A percentile compares a stretch with the other conserved stretches of the same genome.
Evolutionary conservation across 2,888 invertebrate genomes (phyloP).

Genomic region (Drosophila emarginata): DNA sequence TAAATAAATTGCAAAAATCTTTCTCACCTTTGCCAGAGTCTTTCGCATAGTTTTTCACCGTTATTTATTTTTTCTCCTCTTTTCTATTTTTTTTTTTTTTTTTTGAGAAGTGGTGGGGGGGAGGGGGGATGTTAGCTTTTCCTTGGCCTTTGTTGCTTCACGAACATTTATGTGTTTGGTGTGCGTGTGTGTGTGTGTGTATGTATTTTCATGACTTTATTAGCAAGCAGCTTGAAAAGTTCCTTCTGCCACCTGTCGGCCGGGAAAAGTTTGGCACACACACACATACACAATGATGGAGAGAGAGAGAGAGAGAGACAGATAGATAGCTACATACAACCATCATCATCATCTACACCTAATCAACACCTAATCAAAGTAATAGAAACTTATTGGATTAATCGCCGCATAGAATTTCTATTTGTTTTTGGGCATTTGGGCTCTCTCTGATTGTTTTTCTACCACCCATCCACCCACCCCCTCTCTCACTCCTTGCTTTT

Average conservation of each 20-base stretch:
- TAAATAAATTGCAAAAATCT: constrained; percentile 77
- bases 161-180: constrained; percentile 41
- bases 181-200: constrained; percentile 27
- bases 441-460: not conserved
- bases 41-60: constrained; percentile 62
- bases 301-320: not conserved
- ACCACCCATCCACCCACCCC: not conserved
- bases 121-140: constrained; percentile 16
- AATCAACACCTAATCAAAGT: constrained; percentile 77
- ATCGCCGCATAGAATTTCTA: constrained; percentile 70
- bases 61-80: not conserved
- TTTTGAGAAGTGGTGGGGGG: not conserved
- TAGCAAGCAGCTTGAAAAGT: constrained; percentile 59
- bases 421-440: constrained; percentile 48
- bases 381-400: constrained; percentile 76
- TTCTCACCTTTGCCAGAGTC: constrained; percentile 59
- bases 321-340: not conserved
- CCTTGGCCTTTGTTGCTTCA: constrained; percentile 57
- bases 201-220: constrained; percentile 66
- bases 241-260: constrained; percentile 58
- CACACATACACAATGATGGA: constrained; percentile 4
- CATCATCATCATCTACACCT: constrained; percentile 55
- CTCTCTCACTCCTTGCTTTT: not conserved
- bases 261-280: constrained; percentile 15
- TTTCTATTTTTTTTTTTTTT: constrained; percentile 6